Evolutionary conservation across 2,113 vertebrate species (phyloP).

Genomic region (Lepisosteus oculatus): DNA sequence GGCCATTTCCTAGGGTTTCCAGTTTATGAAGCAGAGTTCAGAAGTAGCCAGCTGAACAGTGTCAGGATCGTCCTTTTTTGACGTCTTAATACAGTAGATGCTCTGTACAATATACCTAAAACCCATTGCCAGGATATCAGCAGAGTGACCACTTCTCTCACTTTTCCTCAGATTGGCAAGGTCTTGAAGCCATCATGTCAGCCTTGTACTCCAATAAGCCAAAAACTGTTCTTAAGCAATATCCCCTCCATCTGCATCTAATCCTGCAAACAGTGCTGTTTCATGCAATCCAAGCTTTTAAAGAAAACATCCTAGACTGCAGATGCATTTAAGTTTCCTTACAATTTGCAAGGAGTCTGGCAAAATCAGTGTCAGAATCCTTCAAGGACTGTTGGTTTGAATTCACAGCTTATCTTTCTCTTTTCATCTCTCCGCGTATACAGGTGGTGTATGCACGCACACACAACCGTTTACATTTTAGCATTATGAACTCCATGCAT

Average conservation of each 20-base stretch:
- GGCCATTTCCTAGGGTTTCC: too few species aligned
- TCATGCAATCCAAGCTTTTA: not conserved
- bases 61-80: not conserved
- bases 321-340: too few species aligned
- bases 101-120: not conserved
- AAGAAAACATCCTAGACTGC: too few species aligned
- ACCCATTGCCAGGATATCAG: not conserved
- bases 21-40: too few species aligned
- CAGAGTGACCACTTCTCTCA: not conserved
- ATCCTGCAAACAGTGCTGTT: not conserved
- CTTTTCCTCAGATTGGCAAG: not conserved
- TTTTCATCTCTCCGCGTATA: too few species aligned
- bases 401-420: too few species aligned
- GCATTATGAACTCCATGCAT: not conserved
- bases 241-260: not conserved
- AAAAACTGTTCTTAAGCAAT: not conserved
- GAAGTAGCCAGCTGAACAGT: not conserved
- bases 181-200: not conserved
- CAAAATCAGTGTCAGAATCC: too few species aligned
- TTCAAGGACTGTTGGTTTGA: too few species aligned
- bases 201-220: not conserved
- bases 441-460: too few species aligned
- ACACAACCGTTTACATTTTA: conserved; percentile 2
- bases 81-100: not conserved
- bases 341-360: too few species aligned